phyloP scores from a whole-genome alignment of 30 jellyfish, hydroid and myxozoan species.

The Nemopilema nomurai region DNA sequence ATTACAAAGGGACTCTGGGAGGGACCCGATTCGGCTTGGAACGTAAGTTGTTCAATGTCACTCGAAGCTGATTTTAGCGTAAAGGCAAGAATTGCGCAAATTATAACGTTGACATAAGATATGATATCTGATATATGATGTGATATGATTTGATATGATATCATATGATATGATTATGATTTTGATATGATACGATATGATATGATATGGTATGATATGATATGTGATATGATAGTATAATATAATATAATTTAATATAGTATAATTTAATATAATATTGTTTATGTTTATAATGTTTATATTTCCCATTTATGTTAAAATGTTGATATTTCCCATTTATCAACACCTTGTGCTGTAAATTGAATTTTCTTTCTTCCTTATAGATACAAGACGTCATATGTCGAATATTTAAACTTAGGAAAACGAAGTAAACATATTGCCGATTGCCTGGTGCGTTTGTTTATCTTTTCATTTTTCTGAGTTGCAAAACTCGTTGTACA shows the following conservation, averaged over 20 bases:
- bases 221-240: background rate
- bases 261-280: background rate
- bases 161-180: too few relatives aligned
- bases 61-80: background rate
- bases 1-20: slow-evolving; percentile 53
- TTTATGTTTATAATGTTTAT: too few relatives aligned
- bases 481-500: background rate
- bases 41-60: slow-evolving; percentile 24
- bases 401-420: slow-evolving; percentile 60
- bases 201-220: too few relatives aligned
- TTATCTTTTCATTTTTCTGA: background rate
- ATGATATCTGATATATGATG: too few relatives aligned
- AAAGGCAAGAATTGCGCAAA: too few relatives aligned
- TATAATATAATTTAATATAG: background rate
- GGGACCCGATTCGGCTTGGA: slow-evolving; percentile 66
- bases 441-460: slow-evolving; percentile 71
- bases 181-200: background rate
- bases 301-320: too few relatives aligned
- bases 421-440: slow-evolving; percentile 64
- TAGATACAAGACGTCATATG: slow-evolving; percentile 68
- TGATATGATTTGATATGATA: too few relatives aligned
- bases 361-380: background rate
- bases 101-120: too few relatives aligned
- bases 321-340: too few relatives aligned
- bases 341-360: background rate